Evolutionary conservation across 2,888 invertebrate genomes (phyloP).

Genomic region (Ganaspis brasiliensis): DNA sequence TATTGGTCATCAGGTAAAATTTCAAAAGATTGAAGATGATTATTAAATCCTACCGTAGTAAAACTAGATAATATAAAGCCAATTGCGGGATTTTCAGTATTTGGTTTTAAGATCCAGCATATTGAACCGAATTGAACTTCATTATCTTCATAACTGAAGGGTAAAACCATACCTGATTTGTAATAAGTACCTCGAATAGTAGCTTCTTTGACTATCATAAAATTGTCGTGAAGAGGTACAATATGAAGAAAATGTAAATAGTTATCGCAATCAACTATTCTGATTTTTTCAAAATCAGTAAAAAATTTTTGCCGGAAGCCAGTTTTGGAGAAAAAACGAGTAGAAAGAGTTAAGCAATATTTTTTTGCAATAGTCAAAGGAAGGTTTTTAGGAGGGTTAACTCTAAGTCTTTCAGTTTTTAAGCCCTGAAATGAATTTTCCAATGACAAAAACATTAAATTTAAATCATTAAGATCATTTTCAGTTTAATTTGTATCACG

Average conservation of each 20-base stretch:
- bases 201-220: background rate
- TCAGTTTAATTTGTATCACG: background rate
- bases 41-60: background rate
- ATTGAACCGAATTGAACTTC: background rate
- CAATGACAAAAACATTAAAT: background rate
- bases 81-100: background rate
- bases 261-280: constrained; percentile 30
- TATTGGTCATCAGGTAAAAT: background rate
- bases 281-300: constrained; percentile 27
- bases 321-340: too few species aligned
- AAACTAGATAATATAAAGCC: background rate
- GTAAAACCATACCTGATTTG: background rate
- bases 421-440: background rate
- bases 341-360: constrained; percentile 12
- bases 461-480: background rate
- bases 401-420: constrained; percentile 11
- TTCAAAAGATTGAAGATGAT: background rate
- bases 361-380: constrained; percentile 46
- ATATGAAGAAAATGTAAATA: constrained; percentile 47
- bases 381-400: constrained; percentile 44
- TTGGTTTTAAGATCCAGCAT: background rate
- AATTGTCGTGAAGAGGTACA: constrained; percentile 42
- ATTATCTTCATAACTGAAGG: background rate
- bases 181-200: background rate
- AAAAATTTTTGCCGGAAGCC: background rate